Evolutionary conservation across 2,797 vertebrate genomes (phyloP).

Genomic region (Arnoldichthys spilopterus): DNA sequence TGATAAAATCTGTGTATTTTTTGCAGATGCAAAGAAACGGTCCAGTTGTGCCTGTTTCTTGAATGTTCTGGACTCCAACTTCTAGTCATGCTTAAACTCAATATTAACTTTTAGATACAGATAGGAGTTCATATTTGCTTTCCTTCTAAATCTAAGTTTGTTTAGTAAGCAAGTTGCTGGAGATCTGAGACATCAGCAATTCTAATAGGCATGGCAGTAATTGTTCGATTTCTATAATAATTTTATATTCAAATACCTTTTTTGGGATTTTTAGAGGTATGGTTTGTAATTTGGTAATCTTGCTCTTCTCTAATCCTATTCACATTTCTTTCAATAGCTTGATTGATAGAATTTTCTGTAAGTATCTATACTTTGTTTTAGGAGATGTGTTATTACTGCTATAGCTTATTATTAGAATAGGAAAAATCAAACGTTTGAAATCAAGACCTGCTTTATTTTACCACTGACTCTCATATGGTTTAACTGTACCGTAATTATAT

Average conservation of each 20-base stretch:
- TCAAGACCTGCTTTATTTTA: neutral
- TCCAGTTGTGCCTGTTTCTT: neutral
- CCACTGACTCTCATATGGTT: neutral
- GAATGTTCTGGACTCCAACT: neutral
- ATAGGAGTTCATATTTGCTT: neutral
- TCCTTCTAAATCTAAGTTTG: neutral
- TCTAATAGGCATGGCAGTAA: neutral
- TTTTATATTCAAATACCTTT: neutral
- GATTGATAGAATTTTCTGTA: neutral
- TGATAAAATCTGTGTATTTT: slow-evolving; percentile 7
- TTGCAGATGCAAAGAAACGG: neutral
- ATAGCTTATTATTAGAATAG: slow-evolving; percentile 2
- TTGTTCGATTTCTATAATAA: neutral
- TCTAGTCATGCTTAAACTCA: neutral
- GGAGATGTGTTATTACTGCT: neutral
- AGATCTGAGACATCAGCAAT: neutral
- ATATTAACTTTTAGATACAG: neutral
- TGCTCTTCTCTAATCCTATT: neutral
- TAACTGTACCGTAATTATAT: neutral
- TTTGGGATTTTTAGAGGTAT: neutral
- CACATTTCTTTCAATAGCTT: neutral
- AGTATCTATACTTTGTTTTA: neutral
- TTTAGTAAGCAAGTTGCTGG: no score
- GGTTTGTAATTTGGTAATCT: no score
- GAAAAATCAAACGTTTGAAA: neutral